phyloP scores from a whole-genome alignment of 2,888 invertebrate species.

The Aromia moschata region DNA sequence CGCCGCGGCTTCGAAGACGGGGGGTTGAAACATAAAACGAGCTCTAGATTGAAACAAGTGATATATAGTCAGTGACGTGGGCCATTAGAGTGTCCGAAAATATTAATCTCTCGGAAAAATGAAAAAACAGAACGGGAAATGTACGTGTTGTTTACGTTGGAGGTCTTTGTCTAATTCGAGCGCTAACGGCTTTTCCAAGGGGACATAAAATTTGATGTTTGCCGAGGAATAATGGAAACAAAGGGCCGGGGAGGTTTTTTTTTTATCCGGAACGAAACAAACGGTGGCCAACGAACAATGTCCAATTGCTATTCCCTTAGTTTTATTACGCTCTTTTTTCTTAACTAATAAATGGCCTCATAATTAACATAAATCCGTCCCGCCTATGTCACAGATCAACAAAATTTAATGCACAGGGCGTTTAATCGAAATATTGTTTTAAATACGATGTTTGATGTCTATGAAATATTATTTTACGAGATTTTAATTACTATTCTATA shows the following conservation, averaged over 20 bases:
- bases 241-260: conserved; percentile 26
- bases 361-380: neutral
- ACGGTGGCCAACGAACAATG: conserved; percentile 12
- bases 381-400: neutral
- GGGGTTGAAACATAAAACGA: conserved; percentile 63
- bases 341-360: conserved; percentile 9
- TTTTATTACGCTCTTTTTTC: conserved; percentile 7
- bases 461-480: too few species aligned
- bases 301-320: conserved; percentile 1
- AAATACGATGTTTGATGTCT: too few species aligned
- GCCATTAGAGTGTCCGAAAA: conserved; percentile 66
- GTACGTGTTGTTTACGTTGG: conserved; percentile 54
- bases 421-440: neutral
- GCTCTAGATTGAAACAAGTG: conserved; percentile 66
- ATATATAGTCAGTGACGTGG: conserved; percentile 65
- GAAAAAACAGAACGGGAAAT: conserved; percentile 57
- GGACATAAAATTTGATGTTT: conserved; percentile 39
- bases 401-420: neutral
- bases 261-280: conserved; percentile 20
- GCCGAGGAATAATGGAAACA: conserved; percentile 40
- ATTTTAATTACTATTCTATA: too few species aligned
- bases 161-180: conserved; percentile 41
- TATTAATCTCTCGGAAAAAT: conserved; percentile 65
- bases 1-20: conserved; percentile 1
- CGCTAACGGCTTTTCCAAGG: conserved; percentile 37